These are phyloP conservation scores for Minunthozetes semirufus DNA, from an alignment of 2,888 invertebrate species.

Conservation along the genomic window DNA sequence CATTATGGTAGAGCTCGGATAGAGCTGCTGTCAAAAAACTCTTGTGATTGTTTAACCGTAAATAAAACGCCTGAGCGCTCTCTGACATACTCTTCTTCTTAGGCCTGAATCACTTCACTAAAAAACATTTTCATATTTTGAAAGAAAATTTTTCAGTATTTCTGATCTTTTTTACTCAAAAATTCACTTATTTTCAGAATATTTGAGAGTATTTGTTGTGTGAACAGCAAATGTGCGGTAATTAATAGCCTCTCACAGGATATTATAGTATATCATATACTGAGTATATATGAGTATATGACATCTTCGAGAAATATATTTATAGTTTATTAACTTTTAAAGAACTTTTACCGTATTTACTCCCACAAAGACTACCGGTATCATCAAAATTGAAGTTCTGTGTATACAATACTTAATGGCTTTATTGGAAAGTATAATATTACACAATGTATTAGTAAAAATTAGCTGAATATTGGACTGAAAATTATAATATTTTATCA, in stretches of 20 bases:
- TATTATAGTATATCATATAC: background rate
- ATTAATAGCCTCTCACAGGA: constrained; percentile 21
- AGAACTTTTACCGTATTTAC: no score
- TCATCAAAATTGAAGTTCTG: no score
- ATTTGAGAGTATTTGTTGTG: background rate
- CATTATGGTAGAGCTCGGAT: background rate
- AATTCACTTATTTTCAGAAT: background rate
- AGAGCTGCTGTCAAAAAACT: background rate
- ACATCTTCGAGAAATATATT: no score
- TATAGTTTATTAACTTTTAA: no score
- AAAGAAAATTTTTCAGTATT: background rate
- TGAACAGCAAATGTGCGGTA: background rate
- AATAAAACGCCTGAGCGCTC: background rate
- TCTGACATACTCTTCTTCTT: background rate
- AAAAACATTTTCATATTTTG: background rate
- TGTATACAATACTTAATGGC: no score
- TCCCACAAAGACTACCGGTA: no score
- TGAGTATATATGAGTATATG: no score
- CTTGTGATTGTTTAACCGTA: constrained; percentile 19
- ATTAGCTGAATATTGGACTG: no score
- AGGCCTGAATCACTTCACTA: background rate
- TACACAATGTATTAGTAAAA: no score
- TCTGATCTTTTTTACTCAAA: background rate
- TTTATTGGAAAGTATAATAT: no score
- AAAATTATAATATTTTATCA: no score